Evolutionary conservation across 2,113 vertebrate species (phyloP), one percentile per base, ranked within the genome.

Genomic region (Aleadryas rufinucha): DNA sequence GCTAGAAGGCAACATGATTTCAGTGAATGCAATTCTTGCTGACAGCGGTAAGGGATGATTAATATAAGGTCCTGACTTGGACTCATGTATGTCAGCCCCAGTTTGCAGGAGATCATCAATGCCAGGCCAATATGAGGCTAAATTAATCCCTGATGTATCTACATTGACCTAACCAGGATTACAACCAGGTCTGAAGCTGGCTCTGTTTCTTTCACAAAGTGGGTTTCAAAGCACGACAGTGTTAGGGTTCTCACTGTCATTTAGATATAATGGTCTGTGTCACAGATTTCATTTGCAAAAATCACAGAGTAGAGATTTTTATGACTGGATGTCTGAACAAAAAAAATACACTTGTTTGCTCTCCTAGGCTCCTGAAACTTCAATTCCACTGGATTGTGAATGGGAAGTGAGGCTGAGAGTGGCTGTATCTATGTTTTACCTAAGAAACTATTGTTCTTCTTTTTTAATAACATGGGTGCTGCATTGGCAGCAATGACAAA

Each of bases 211-310:
- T 92, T 66, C 47, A 68, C 3, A 0, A 81, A 82, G 21, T 7
- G 16, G 8, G 7, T 87, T 97, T 96, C 92, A 95, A 96, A 97
- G 76, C 84, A 77, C 1, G 31, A 79, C 11, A 75, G 7, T 31
- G 10, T 33, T 85, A 80, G 60, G 44, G 33, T 75, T 85, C 47
- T 93, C 3, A 4, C 45, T 83, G 31, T 74, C 47, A 27, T 93
- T 85, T 53, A 84, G 26, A 85, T 37, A 80, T 24, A 91, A 82
- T 11, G 45, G 47, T 83, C 50, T 72, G 31, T 56, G 35, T 75
- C 59, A 85, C 56, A 60, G 47, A 74, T 65, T 94, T 96, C 7
- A 49, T 57, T 74, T 39, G 31, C 68, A 95, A 92, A 89, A 70
- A 13, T 65, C 87, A 89, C 26, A 47, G 23, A 69, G 19, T 15